These are phyloP conservation scores for Chalcosyrphus nemorum DNA, from an alignment of 2,888 invertebrate species.

Conservation along the genomic window DNA sequence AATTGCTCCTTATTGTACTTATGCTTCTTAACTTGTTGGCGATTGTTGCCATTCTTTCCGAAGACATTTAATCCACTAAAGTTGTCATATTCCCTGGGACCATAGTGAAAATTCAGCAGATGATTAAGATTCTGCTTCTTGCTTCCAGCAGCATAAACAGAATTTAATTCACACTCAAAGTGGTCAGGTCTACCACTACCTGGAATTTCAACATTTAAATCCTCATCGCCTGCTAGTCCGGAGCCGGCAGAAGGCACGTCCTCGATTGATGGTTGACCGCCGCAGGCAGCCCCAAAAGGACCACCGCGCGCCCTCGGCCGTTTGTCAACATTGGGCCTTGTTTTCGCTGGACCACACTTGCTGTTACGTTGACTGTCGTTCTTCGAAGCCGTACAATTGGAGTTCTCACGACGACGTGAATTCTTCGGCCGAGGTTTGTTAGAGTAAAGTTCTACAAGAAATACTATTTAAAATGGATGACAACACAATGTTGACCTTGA, in stretches of 20 bases:
- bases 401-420: conserved; percentile 80
- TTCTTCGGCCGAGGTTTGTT: conserved; percentile 78
- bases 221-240: conserved; percentile 78
- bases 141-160: conserved; percentile 91
- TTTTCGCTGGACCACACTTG: conserved; percentile 84
- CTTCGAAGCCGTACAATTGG: conserved; percentile 83
- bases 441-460: conserved; percentile 76
- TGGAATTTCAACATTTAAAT: conserved; percentile 78
- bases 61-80: conserved; percentile 75
- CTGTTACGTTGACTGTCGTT: conserved; percentile 85
- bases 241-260: conserved; percentile 78
- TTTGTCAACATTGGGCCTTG: conserved; percentile 86
- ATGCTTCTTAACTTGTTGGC: conserved; percentile 82
- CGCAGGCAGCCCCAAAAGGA: conserved; percentile 83
- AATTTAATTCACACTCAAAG: conserved; percentile 87
- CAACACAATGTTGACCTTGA: no score
- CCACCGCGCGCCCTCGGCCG: conserved; percentile 81
- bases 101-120: conserved; percentile 95
- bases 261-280: conserved; percentile 73
- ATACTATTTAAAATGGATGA: neutral
- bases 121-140: conserved; percentile 97
- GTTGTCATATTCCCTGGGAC: conserved; percentile 83
- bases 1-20: conserved; percentile 97
- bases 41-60: conserved; percentile 74
- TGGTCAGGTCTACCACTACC: conserved; percentile 72